phyloP scores from a whole-genome alignment of 2,113 vertebrate species.

The Phalacrocorax aristotelis region DNA sequence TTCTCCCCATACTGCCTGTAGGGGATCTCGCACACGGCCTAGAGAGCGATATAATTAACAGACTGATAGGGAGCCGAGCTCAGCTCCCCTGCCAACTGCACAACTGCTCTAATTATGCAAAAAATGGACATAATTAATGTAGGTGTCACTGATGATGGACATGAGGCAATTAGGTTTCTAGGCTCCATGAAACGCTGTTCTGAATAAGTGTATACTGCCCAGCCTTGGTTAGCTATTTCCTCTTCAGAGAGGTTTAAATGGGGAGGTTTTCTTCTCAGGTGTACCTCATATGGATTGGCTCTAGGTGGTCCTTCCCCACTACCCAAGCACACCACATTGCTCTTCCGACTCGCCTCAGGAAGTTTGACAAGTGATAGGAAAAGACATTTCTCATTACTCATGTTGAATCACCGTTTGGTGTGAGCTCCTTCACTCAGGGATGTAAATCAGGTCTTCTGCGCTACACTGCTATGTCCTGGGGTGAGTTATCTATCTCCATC shows the following conservation, averaged over 20 bases:
- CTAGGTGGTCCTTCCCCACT: background rate
- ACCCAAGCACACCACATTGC: fast-evolving
- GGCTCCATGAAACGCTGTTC: background rate
- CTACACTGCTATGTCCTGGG: background rate
- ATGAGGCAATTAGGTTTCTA: slow-evolving; percentile 2
- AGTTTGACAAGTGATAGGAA: background rate
- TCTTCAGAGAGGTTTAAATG: background rate
- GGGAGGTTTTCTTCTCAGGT: background rate
- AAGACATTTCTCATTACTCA: background rate
- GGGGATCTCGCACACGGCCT: background rate
- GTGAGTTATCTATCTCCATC: background rate
- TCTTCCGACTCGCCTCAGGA: background rate
- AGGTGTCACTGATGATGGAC: slow-evolving; percentile 38
- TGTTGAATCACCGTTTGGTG: background rate
- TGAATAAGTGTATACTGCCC: background rate
- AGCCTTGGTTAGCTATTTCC: background rate
- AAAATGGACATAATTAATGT: slow-evolving; percentile 16
- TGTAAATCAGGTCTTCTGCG: background rate
- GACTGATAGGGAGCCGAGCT: background rate
- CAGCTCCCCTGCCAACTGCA: slow-evolving; percentile 1
- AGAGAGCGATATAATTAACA: background rate
- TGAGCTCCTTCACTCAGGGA: background rate
- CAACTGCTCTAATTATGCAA: slow-evolving; percentile 23
- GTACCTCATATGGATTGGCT: background rate
- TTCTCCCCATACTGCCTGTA: background rate